A percentile compares a stretch with the other conserved stretches of the same genome.
These are phyloP conservation scores for Hippoglossus stenolepis DNA, from an alignment of 2,113 vertebrate genomes.

Conservation along the genomic window DNA sequence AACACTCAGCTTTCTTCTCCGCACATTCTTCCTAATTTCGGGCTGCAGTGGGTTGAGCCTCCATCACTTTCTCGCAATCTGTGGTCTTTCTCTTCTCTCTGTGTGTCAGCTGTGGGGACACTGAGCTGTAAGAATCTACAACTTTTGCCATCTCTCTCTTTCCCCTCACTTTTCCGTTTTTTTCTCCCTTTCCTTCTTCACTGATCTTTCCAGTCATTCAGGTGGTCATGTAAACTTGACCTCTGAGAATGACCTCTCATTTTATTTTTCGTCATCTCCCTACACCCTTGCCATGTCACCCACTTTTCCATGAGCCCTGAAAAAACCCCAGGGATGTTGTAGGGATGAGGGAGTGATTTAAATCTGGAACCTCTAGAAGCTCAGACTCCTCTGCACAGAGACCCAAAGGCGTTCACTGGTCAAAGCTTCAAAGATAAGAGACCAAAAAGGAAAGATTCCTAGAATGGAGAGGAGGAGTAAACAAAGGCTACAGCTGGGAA, in stretches of 20 bases:
- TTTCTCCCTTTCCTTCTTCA: background rate
- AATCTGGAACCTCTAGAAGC: background rate
- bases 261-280: background rate
- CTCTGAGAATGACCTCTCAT: background rate
- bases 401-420: slow-evolving; percentile 7
- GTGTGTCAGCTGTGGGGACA: slow-evolving; percentile 8
- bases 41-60: background rate
- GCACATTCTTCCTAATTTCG: background rate
- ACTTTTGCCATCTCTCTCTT: slow-evolving; percentile 20
- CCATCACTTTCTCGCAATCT: slow-evolving; percentile 15
- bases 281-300: background rate
- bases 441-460: background rate
- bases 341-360: slow-evolving; percentile 16
- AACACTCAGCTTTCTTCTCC: background rate
- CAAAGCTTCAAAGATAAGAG: slow-evolving; percentile 27
- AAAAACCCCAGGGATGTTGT: slow-evolving; percentile 5
- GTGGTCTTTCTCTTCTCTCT: background rate
- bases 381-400: slow-evolving; percentile 24
- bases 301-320: slow-evolving; percentile 1
- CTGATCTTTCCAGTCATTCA: background rate
- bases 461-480: slow-evolving; percentile 15
- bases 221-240: background rate
- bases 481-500: background rate
- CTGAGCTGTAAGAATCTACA: background rate
- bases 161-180: background rate